A percentile compares a stretch with the other conserved stretches of the same genome.
These are phyloP conservation scores for Papilio aristodemus DNA, from an alignment of 1,140 invertebrate species.

Conservation along the genomic window DNA sequence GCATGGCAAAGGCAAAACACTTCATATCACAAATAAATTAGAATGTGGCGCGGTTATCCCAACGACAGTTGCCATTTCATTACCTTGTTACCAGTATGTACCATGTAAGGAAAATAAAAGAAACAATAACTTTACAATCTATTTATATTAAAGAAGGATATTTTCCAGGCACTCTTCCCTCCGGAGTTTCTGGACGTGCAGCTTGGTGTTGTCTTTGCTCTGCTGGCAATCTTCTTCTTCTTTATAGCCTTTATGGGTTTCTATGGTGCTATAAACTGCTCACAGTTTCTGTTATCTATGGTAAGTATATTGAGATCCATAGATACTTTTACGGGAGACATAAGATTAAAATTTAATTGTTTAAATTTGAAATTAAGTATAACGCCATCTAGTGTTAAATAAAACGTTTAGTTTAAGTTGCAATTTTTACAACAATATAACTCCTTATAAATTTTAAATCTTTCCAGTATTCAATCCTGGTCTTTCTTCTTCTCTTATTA, in stretches of 20 bases:
- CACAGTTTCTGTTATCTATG: slow-evolving; percentile 67
- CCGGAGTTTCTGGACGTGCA: slow-evolving; percentile 45
- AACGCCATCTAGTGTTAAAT: neutral
- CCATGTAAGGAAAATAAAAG: too few species aligned
- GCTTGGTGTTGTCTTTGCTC: slow-evolving; percentile 44
- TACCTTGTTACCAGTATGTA: too few species aligned
- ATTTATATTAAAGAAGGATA: too few species aligned
- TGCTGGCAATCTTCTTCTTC: slow-evolving; percentile 51
- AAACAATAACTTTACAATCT: too few species aligned
- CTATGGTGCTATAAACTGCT: slow-evolving; percentile 55
- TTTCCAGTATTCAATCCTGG: slow-evolving; percentile 62
- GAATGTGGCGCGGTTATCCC: too few species aligned
- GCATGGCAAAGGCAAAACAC: too few species aligned
- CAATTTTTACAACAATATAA: too few species aligned
- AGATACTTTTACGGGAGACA: too few species aligned
- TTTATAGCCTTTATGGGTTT: slow-evolving; percentile 65
- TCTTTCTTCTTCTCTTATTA: slow-evolving; percentile 56
- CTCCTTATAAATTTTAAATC: too few species aligned
- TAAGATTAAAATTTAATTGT: too few species aligned
- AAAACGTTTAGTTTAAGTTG: slow-evolving; percentile 9
- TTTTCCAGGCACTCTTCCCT: slow-evolving; percentile 49
- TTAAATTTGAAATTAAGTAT: neutral
- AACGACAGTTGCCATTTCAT: too few species aligned
- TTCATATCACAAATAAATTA: too few species aligned
- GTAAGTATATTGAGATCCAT: slow-evolving; percentile 39